Conservation (phyloP, 2,888 invertebrate species). For the Serripes groenlandicus region DNA sequence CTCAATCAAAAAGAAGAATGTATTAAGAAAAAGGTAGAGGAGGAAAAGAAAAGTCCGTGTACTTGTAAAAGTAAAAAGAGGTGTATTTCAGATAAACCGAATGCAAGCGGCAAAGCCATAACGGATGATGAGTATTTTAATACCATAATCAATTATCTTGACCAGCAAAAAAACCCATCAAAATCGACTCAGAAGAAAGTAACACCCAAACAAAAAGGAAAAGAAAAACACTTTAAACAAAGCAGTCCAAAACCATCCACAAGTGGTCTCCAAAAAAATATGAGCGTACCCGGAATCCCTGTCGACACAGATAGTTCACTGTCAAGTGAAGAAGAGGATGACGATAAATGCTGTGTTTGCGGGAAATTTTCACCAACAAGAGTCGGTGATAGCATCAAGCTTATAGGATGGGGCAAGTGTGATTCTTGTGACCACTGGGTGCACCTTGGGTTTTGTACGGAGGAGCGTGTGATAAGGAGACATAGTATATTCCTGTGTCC, state of each 20-base stretch:
- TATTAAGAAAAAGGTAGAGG: not conserved
- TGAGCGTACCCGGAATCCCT: not conserved
- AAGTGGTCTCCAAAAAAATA: conserved; percentile 14
- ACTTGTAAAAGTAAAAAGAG: not conserved
- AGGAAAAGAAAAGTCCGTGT: not conserved
- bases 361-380: conserved; percentile 15
- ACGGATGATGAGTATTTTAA: conserved; percentile 15
- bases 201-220: too few species aligned
- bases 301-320: not conserved
- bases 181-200: too few species aligned
- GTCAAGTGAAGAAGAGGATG: not conserved
- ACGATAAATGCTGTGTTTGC: conserved; percentile 28
- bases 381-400: not conserved
- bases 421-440: conserved; percentile 12
- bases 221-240: not conserved
- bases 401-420: conserved; percentile 23
- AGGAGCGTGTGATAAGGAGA: not conserved
- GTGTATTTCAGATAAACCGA: not conserved
- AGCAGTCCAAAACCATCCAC: conserved; percentile 19
- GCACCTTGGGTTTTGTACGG: not conserved
- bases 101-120: conserved; percentile 14
- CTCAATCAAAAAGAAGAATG: conserved; percentile 3
- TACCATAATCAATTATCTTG: not conserved
- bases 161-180: conserved; percentile 4
- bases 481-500: not conserved